Evolutionary conservation across 37 sponge, comb jelly and placozoan species (phyloP).

Genomic region (Diacarnus erythraeanus): DNA sequence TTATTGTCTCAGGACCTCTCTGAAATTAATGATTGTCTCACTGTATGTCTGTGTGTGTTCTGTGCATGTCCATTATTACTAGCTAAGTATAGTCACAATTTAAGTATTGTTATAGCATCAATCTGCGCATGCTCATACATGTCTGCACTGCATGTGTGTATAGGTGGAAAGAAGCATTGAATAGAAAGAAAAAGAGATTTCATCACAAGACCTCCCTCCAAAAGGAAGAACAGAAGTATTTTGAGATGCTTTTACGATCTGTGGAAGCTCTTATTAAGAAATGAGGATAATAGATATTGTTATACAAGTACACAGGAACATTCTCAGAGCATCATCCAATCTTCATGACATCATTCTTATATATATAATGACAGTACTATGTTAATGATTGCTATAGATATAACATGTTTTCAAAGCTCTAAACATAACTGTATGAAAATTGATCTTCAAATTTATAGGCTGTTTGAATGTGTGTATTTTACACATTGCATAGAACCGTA

Average conservation of each 20-base stretch:
- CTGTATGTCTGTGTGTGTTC: too few species aligned
- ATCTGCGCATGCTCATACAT: not conserved
- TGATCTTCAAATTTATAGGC: too few species aligned
- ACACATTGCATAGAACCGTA: too few species aligned
- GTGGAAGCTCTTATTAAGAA: constrained; percentile 14
- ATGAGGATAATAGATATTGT: not conserved
- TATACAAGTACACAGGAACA: not conserved
- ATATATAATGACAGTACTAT: not conserved
- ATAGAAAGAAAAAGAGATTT: constrained; percentile 57
- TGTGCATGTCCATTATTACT: too few species aligned
- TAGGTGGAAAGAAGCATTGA: constrained; percentile 57
- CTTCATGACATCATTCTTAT: not conserved
- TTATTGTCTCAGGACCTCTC: too few species aligned
- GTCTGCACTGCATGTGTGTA: not conserved
- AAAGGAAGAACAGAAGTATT: constrained; percentile 56
- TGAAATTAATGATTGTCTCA: too few species aligned
- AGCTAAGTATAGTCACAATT: too few species aligned
- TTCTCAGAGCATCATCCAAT: not conserved
- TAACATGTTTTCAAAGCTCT: too few species aligned
- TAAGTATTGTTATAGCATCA: not conserved
- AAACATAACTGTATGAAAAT: too few species aligned
- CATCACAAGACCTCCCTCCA: constrained; percentile 19
- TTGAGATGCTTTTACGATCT: constrained; percentile 57
- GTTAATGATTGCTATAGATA: not conserved
- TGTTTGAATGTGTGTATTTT: too few species aligned